Conservation (phyloP, 2,113 vertebrate species). For the Recurvirostra avosetta region DNA sequence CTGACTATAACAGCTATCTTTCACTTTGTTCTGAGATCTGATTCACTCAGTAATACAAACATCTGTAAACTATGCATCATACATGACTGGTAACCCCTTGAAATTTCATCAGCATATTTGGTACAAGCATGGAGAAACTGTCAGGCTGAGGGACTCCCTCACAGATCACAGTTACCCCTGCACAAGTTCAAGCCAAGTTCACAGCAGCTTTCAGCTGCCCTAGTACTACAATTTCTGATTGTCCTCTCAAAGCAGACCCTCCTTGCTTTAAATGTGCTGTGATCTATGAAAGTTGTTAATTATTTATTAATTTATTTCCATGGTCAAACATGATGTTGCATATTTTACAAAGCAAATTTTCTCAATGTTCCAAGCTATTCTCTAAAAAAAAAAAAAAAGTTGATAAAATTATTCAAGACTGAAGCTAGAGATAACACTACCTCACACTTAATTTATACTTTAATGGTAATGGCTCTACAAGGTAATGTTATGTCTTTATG, state of each 20-base stretch:
- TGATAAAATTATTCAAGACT: not conserved
- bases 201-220: not conserved
- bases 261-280: not conserved
- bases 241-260: not conserved
- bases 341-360: not conserved
- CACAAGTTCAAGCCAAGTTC: not conserved
- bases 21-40: not conserved
- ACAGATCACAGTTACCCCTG: not conserved
- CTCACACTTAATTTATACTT: not conserved
- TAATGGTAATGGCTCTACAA: not conserved
- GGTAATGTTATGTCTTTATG: not conserved
- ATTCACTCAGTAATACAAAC: not conserved
- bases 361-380: not conserved
- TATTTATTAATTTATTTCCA: not conserved
- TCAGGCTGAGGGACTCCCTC: not conserved
- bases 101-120: not conserved
- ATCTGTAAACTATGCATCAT: not conserved
- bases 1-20: not conserved
- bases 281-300: not conserved
- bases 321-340: not conserved
- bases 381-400: not conserved
- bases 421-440: not conserved
- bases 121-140: not conserved
- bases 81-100: not conserved
- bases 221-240: not conserved